These are phyloP conservation scores for Pheucticus melanocephalus DNA, from an alignment of 2,113 vertebrate species.

Conservation along the genomic window DNA sequence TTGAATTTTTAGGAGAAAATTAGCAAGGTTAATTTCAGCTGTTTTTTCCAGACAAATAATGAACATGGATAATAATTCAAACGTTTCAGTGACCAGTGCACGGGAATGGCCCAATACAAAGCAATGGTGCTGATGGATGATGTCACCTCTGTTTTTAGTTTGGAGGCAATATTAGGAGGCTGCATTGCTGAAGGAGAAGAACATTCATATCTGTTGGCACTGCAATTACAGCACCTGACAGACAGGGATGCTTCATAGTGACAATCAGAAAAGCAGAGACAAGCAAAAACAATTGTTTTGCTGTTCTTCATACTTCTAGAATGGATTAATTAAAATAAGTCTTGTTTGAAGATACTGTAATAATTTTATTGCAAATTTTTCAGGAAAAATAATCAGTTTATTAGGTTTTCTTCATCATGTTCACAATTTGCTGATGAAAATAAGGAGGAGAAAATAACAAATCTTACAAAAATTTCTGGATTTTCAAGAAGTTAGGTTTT, in stretches of 20 bases:
- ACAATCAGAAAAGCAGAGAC: background rate
- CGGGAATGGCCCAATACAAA: background rate
- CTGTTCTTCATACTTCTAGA: background rate
- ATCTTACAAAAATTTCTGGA: background rate
- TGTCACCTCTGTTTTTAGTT: accelerated
- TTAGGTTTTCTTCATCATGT: background rate
- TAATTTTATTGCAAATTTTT: background rate
- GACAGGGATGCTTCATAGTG: background rate
- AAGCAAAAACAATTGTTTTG: background rate
- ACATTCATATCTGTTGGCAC: background rate
- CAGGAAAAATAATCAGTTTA: background rate
- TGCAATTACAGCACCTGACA: background rate
- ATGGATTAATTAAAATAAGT: background rate
- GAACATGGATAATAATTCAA: background rate
- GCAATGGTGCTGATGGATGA: background rate
- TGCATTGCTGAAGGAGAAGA: background rate
- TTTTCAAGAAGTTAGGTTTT: background rate
- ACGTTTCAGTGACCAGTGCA: background rate
- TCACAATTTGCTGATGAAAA: background rate
- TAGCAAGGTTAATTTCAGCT: background rate
- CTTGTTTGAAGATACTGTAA: background rate
- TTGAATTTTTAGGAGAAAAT: background rate
- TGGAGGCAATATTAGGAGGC: background rate
- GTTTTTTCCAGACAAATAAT: background rate
- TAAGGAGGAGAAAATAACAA: background rate